These are phyloP conservation scores for Merluccius polli DNA, from an alignment of 2,797 vertebrate species.

Conservation along the genomic window DNA sequence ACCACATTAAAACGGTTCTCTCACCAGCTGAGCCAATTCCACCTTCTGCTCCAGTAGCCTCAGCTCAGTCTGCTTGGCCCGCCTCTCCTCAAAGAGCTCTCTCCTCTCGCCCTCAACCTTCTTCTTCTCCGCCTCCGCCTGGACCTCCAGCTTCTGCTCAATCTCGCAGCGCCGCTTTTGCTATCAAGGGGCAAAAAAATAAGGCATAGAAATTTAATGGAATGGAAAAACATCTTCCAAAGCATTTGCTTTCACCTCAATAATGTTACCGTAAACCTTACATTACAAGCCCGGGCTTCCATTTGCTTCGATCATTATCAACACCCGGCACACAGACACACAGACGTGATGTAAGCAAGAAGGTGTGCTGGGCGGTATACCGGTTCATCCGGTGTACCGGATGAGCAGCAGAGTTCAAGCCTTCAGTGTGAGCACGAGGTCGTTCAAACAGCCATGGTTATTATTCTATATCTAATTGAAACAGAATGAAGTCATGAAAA, in stretches of 20 bases:
- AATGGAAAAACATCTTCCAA: background rate
- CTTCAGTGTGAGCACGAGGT: too few relatives aligned
- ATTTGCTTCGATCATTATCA: too few relatives aligned
- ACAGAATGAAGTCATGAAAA: too few relatives aligned
- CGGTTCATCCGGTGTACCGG: too few relatives aligned
- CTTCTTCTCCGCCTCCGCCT: constrained; percentile 93
- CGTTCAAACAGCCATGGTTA: too few relatives aligned
- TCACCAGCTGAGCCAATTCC: constrained; percentile 96
- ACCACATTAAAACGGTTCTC: background rate
- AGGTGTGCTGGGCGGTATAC: too few relatives aligned
- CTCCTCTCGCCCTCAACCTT: constrained; percentile 92
- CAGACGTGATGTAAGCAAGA: too few relatives aligned
- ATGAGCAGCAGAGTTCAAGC: too few relatives aligned
- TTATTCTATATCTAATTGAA: too few relatives aligned
- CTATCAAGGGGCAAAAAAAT: constrained; percentile 57
- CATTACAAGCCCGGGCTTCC: background rate
- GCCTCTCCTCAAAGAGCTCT: constrained; percentile 95
- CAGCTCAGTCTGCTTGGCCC: constrained; percentile 95
- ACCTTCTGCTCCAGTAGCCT: constrained; percentile 96
- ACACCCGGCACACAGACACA: too few relatives aligned
- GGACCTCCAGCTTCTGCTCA: constrained; percentile 97
- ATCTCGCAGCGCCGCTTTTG: constrained; percentile 95
- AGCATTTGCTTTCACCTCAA: background rate
- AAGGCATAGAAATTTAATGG: background rate
- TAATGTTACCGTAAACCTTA: background rate